Base-by-base conservation (phyloP, 2,113 vertebrate species). In the Prochilodus magdalenae region DNA sequence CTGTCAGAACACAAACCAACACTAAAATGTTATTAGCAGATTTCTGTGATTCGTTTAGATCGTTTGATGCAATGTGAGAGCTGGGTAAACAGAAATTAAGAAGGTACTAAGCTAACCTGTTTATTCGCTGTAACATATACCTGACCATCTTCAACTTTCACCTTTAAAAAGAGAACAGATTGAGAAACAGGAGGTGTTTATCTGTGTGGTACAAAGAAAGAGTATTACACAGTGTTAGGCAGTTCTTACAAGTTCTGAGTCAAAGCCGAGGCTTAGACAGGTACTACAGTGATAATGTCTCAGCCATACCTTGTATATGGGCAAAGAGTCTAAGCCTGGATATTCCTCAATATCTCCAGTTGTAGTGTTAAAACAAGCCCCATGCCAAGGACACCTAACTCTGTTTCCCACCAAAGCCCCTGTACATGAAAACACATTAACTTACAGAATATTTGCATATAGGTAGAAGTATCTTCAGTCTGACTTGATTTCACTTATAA, bases 321-420 rank as follows among this genome's bases (percentile, higher is more conserved):
- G 91, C 26, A 98, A 77, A 7, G 86, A 93, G 84, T 98, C 96
- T 82, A 98, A 88, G 11, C 94, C 89, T 11, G 97, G 97, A 82
- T 94, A 96, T 12, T 97, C 97, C 83, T 98, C 97, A 0, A 98
- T 96, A 80, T 97, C 96, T 14, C 96, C 97, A 0, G 93, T 97
- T 82, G 77, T 92, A 73, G 96, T 89, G 85, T 94, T 94, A 72
- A 97, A 97, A 87, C 96, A 97, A 15, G 96, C 95, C 0, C 96
- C 96, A 0, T 98, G 96, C 92, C 94, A 95, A 7, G 96, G 95
- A 86, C 97, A 97, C 30, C 96, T 93, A 78, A 98, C 90, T 84
- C 93, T 93, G 76, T 94, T 84, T 29, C 94, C 91, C 55, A 80
- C 87, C 84, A 97, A 84, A 12, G 89, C 89, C 22, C 97, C 97